A percentile compares a stretch with the other conserved stretches of the same genome.
Evolutionary conservation across 37 sponge, comb jelly and placozoan genomes (phyloP).

Genomic region (Amphimedon queenslandica): DNA sequence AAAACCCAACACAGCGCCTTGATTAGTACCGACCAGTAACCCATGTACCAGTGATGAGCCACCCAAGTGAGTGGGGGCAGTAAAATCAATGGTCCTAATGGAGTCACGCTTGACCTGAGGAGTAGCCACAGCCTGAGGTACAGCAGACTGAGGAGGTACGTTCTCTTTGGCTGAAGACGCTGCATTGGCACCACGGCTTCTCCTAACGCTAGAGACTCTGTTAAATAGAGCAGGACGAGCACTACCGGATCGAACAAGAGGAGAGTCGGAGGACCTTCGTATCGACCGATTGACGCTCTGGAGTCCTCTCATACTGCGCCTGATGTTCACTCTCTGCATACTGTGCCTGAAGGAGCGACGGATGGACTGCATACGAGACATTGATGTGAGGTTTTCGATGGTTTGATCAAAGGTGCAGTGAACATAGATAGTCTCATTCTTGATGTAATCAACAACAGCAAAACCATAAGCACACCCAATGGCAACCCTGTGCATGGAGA

Average conservation of each 20-base stretch:
- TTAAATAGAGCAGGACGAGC: slow-evolving; percentile 34
- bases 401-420: slow-evolving; percentile 55
- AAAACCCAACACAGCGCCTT: slow-evolving; percentile 52
- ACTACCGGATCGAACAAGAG: slow-evolving; percentile 38
- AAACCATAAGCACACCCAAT: slow-evolving; percentile 80
- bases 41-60: slow-evolving; percentile 16
- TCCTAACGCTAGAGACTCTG: slow-evolving; percentile 11
- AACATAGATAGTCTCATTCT: slow-evolving; percentile 37
- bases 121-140: not conserved
- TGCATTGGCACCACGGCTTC: not conserved
- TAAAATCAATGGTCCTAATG: slow-evolving; percentile 42
- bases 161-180: not conserved
- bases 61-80: slow-evolving; percentile 53
- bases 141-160: not conserved
- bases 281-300: slow-evolving; percentile 51
- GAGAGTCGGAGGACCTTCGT: not conserved
- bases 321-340: slow-evolving; percentile 55
- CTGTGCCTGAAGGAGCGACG: slow-evolving; percentile 80
- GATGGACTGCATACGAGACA: slow-evolving; percentile 78
- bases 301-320: slow-evolving; percentile 52
- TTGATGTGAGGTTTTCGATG: not conserved
- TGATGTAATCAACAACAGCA: slow-evolving; percentile 66
- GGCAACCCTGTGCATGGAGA: slow-evolving; percentile 37
- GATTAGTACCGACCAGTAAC: slow-evolving; percentile 62
- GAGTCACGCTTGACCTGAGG: slow-evolving; percentile 48